Conservation (phyloP, 2,113 vertebrate genomes). For the Tachysurus fulvidraco region DNA sequence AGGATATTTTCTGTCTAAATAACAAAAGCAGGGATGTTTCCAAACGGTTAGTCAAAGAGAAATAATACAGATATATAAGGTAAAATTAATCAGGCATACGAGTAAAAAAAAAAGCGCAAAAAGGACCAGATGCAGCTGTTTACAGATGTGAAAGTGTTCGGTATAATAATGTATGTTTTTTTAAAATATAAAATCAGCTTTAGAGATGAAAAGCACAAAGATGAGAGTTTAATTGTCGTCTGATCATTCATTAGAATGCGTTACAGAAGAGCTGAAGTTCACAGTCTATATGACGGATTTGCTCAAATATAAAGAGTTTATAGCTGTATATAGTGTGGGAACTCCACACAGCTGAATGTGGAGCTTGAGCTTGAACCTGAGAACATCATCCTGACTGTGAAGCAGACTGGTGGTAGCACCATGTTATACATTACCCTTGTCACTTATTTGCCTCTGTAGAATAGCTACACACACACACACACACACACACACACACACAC, state of each 20-base stretch:
- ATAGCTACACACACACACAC: not conserved
- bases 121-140: too few species aligned
- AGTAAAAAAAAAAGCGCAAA: not conserved
- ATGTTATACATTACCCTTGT: not conserved
- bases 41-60: not conserved
- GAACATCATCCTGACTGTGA: not conserved
- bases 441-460: not conserved
- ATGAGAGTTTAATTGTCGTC: not conserved
- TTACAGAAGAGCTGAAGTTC: not conserved
- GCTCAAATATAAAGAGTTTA: not conserved
- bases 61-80: not conserved
- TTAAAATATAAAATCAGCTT: too few species aligned
- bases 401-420: not conserved
- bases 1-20: not conserved
- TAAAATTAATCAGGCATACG: too few species aligned
- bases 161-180: not conserved
- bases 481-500: not conserved
- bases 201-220: too few species aligned
- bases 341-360: not conserved
- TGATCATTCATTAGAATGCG: not conserved
- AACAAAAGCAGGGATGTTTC: not conserved
- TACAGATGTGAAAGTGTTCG: too few species aligned
- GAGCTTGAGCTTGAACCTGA: not conserved
- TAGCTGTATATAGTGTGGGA: not conserved
- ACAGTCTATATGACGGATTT: not conserved